A percentile compares a stretch with the other conserved stretches of the same genome.
These are phyloP conservation scores for Anoplius nigerrimus DNA, from an alignment of 2,888 invertebrate genomes.

Conservation along the genomic window DNA sequence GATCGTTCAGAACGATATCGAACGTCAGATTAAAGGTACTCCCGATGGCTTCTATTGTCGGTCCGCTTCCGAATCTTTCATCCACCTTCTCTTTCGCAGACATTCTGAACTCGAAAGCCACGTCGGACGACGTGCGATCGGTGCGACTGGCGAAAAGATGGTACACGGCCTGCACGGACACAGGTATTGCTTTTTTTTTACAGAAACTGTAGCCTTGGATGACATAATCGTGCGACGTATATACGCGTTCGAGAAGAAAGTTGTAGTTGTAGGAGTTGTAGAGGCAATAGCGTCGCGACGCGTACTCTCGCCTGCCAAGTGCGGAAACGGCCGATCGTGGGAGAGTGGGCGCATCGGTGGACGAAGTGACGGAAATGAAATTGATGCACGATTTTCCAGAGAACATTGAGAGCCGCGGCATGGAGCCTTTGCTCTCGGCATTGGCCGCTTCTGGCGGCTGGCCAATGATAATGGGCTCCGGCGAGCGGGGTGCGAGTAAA, in stretches of 20 bases:
- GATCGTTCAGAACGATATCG: conserved; percentile 2
- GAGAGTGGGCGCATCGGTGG: not conserved
- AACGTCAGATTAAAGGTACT: conserved; percentile 14
- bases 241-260: not conserved
- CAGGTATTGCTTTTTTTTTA: conserved; percentile 34
- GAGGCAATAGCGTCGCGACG: no score
- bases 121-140: conserved; percentile 48
- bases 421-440: conserved; percentile 54
- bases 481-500: conserved; percentile 53
- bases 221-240: no score
- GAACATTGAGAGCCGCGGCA: conserved; percentile 40
- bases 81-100: conserved; percentile 22
- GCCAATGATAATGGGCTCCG: conserved; percentile 57
- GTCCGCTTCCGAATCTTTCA: no score
- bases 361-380: no score
- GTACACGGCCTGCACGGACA: conserved; percentile 54
- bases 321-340: not conserved
- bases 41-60: not conserved
- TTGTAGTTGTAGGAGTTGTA: not conserved
- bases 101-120: conserved; percentile 28
- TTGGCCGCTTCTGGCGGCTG: conserved; percentile 56
- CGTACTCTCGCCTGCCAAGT: no score
- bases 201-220: not conserved
- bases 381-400: conserved; percentile 24
- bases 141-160: conserved; percentile 52